Base-by-base conservation (phyloP, 2,113 vertebrate species). In the Crotalus helleri region DNA sequence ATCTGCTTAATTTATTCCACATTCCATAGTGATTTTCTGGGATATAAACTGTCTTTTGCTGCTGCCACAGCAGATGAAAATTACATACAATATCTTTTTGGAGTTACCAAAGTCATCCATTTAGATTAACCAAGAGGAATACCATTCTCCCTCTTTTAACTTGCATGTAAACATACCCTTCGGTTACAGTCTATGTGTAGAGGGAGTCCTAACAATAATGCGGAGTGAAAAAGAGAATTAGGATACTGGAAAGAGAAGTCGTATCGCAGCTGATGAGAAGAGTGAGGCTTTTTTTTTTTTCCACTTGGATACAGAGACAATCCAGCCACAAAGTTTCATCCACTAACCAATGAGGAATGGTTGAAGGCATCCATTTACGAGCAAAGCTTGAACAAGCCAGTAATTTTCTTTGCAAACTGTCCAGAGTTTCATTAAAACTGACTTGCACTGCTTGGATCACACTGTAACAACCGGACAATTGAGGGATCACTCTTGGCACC, bases 401-500 rank as follows among this genome's bases (percentile, higher is more conserved):
- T 95, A 86, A 90, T 94, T 96, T 93, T 95, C 96, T 95, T 94
- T 94, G 89, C 95, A 93, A 93, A 96, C 96, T 95, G 97, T 97
- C 96, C 96, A 12, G 81, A 11, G 89, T 94, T 53, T 87, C 29
- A 95, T 98, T 93, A 98, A 97, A 98, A 98, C 87, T 98, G 98
- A 15, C 98, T 98, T 0, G 98, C 98, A 1, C 98, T 98, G 59
- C 98, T 98, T 93, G 98, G 98, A 96, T 98, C 98, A 0, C 98
- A 98, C 96, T 98, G 98, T 96, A 98, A 96, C 97, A 98, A 96
- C 87, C 98, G 98, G 92, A 98, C 98, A 3, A 98, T 98, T 95
- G 98, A 98, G 33, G 98, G 98, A 87, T 98, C 98, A 0, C 98
- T 98, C 98, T 98, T 98, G 98, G 98, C 98, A 97, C 98, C 98